A percentile compares a stretch with the other conserved stretches of the same genome.
These are phyloP conservation scores for Corvus hawaiiensis DNA, from an alignment of 2,113 vertebrate genomes.

Conservation along the genomic window DNA sequence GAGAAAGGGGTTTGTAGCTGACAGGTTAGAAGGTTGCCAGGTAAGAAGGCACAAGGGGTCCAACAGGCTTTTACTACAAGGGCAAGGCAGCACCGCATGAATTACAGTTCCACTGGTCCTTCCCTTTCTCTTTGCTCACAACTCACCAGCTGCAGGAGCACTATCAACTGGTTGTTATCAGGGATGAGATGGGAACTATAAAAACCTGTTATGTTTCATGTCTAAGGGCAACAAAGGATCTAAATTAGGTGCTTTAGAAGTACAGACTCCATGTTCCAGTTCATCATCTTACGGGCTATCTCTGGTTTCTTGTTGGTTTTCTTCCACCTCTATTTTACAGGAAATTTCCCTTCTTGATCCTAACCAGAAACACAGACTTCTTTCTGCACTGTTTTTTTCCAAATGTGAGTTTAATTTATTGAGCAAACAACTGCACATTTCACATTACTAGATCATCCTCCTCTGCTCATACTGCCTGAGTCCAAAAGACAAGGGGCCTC, in stretches of 20 bases:
- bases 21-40: background rate
- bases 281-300: background rate
- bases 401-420: background rate
- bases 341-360: background rate
- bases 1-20: background rate
- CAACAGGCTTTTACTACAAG: background rate
- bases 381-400: background rate
- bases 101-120: background rate
- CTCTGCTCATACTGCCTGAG: background rate
- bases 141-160: background rate
- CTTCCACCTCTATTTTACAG: background rate
- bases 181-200: background rate
- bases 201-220: background rate
- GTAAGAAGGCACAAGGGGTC: background rate
- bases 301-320: background rate
- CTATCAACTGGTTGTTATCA: background rate
- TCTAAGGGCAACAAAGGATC: background rate
- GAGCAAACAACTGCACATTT: background rate
- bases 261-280: background rate
- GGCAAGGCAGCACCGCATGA: background rate
- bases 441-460: background rate
- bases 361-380: background rate
- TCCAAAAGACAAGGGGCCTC: background rate
- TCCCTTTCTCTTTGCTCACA: background rate
- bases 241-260: accelerated